Percentiles rank a stretch among this genome's conserved stretches.
These are phyloP conservation scores for Pogonognathellus flavescens DNA, from an alignment of 1,140 invertebrate genomes.

Conservation along the genomic window DNA sequence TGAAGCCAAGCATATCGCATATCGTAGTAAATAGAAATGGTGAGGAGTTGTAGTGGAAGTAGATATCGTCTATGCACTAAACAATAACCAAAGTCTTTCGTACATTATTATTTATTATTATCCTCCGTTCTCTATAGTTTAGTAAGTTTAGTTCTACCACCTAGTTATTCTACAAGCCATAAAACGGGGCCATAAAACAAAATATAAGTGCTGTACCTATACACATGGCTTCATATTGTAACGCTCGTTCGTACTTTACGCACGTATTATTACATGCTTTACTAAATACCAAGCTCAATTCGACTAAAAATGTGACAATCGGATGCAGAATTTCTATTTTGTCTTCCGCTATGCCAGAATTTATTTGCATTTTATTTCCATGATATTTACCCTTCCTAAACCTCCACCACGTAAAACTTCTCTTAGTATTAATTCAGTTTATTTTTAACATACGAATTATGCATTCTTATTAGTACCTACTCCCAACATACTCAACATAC, in stretches of 20 bases:
- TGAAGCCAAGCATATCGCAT: not conserved
- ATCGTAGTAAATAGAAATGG: not conserved
- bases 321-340: no score
- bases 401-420: not conserved
- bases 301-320: not conserved
- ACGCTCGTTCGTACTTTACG: not conserved
- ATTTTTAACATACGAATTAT: not conserved
- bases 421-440: not conserved
- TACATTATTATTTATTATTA: no score
- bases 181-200: conserved; percentile 24
- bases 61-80: not conserved
- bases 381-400: no score
- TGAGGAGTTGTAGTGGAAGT: not conserved
- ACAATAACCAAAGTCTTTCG: no score
- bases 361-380: no score
- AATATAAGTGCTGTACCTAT: not conserved
- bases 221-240: not conserved
- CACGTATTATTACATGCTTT: not conserved
- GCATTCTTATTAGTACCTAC: not conserved
- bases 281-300: not conserved
- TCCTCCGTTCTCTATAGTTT: not conserved
- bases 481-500: not conserved
- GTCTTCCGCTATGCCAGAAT: no score
- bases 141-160: not conserved
- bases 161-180: conserved; percentile 26